Base-by-base conservation (phyloP, 2,797 vertebrate genomes). In the Martes flavigula region DNA sequence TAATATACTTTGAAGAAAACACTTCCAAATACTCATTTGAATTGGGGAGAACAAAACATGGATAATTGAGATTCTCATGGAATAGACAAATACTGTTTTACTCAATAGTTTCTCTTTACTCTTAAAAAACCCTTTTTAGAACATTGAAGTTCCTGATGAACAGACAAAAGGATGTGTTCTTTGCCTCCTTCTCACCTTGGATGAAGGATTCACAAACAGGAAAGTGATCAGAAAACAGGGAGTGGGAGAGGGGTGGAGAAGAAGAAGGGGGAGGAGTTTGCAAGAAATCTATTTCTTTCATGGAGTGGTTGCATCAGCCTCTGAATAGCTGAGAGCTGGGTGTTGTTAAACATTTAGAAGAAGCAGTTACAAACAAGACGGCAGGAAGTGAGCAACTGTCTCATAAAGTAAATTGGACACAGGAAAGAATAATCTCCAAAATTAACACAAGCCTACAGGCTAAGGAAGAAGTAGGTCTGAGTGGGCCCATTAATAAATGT, bases 381-480 rank as follows among this genome's bases (percentile, higher is more conserved):
- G 84, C 75, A 38, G 90, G 84, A 97, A 90, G 66, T 88, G 90
- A 97, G 83, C 92, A 95, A 97, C 54, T 54, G 32, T n/a, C 27
- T 97, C 87, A 93, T 93, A 95, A 97, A 96, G 64, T 94, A 96
- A 96, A 93, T 95, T 92, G 87, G 51, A 91, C 91, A 89, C 25
- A 81, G 73, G 43, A 88, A 92, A 97, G 90, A 97, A 93, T 92
- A 72, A 97, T 95, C 64, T 94, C 54, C 62, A 81, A 96, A 90
- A 96, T 97, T 92, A 96, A 93, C 94, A 94, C 60, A 93, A 97
- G 32, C 87, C 81, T 96, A 66, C 94, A 93, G 92, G 92, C 91
- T 97, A 73, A 85, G 32, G 66, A 96, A 96, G 90, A 97, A 96
- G 91, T 90, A 85, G 73, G 66, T 87, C 87, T 92, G 87, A 96